Evolutionary conservation across 2,888 invertebrate genomes (phyloP), one percentile per base, ranked within the genome.

Genomic region (Eupithecia inturbata): DNA sequence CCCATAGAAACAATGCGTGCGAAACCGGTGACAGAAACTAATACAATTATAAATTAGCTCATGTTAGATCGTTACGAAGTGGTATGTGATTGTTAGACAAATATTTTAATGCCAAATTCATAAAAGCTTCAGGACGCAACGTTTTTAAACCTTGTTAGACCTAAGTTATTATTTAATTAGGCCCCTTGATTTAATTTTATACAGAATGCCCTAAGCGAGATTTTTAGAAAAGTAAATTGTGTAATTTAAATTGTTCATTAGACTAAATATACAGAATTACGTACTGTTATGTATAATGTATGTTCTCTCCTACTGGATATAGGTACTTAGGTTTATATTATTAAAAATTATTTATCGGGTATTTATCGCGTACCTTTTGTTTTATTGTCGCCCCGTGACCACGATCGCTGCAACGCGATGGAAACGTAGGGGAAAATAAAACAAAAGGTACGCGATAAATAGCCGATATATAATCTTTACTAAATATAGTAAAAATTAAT

Each of bases 131-230:
- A 10, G 22, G 9, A 53, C 7, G 26, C 4, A 57, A 57, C 12
- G 57, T 1, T 57, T 53, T 53, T 53, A 53, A 53, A 22, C 53
- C 53, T 53, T 53, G 22, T 53, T 57, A 57, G 57, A 57, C 26
- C 10, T 57, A 26, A 26, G 26, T 57, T 57, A 57, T 57, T 57
- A 57, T 57, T 57, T 4, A 26, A 57, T 57, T 57, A 57, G 26
- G 57, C 57, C 22, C 5, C 57, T 57, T 26, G 57, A 26, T 57
- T 26, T 26, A 57, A 57, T 57, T 57, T 26, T 26, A 57, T 26
- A 57, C 4, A 57, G 57, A 57, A 26, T 26, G 5, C 22, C n/a
- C 22, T 3, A 0, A 57, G 26, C 22, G 5, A 26, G 10, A 1
- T 4, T 57, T 22, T 26, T 14, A 57, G 22, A 57, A 26, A 4